These are phyloP conservation scores for Rhipidura dahli DNA, from an alignment of 2,113 vertebrate genomes.

Conservation along the genomic window DNA sequence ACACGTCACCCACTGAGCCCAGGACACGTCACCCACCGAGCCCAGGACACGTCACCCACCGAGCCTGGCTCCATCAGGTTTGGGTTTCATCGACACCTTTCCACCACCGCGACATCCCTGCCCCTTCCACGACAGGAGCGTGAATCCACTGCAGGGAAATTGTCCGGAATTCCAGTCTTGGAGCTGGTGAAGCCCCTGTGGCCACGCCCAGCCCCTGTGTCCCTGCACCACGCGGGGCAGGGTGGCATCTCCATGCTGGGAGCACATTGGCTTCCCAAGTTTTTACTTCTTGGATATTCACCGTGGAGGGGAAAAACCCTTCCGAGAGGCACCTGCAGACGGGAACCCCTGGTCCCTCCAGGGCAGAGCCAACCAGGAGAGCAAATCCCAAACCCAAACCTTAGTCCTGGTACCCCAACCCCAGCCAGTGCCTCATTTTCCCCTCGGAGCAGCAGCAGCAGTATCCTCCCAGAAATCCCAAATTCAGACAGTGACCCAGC, in stretches of 20 bases:
- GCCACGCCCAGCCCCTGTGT: neutral
- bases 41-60: fast-evolving
- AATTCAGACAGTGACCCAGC: neutral
- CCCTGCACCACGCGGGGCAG: fast-evolving
- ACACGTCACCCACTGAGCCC: too few relatives aligned
- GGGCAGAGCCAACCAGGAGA: neutral
- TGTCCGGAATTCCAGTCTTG: neutral
- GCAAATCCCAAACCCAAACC: neutral
- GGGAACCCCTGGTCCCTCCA: fast-evolving
- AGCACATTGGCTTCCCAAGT: neutral
- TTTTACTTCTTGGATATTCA: neutral
- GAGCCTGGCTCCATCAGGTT: neutral
- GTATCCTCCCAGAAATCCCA: neutral
- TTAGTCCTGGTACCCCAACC: fast-evolving
- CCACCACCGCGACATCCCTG: fast-evolving
- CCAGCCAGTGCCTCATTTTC: neutral
- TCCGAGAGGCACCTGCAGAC: neutral
- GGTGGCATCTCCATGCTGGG: neutral
- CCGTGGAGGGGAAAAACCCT: neutral
- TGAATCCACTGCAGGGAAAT: neutral
- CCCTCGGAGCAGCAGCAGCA: neutral
- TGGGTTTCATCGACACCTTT: neutral
- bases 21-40: too few relatives aligned
- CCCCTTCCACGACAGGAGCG: neutral
- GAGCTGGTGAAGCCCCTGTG: neutral